Percentiles rank a stretch among this genome's conserved stretches.
These are phyloP conservation scores for Chinchilla lanigera DNA, from an alignment of 2,113 vertebrate species.

Conservation along the genomic window DNA sequence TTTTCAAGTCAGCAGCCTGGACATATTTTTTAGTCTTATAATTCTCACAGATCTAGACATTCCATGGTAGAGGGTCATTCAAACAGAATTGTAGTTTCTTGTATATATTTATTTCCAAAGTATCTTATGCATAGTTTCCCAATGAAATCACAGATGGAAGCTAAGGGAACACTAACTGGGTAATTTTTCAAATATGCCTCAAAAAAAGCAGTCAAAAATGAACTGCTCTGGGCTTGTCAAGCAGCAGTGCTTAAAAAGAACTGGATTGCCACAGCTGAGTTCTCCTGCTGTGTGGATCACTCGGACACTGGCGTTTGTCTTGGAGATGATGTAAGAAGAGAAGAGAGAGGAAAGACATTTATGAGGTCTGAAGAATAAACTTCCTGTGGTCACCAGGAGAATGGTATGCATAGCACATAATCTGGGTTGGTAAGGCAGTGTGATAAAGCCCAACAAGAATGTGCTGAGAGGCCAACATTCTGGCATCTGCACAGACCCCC, in stretches of 20 bases:
- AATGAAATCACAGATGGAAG: constrained; percentile 89
- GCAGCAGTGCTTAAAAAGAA: constrained; percentile 81
- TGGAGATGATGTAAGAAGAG: background rate
- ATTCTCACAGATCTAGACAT: constrained; percentile 92
- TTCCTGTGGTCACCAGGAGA: background rate
- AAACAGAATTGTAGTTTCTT: constrained; percentile 90
- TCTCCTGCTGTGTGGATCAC: background rate
- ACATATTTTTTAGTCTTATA: constrained; percentile 89
- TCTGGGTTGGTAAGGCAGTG: background rate
- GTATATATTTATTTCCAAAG: constrained; percentile 95
- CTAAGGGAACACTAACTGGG: constrained; percentile 88
- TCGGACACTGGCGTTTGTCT: constrained; percentile 17
- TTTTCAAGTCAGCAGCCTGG: constrained; percentile 86
- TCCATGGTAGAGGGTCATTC: constrained; percentile 91
- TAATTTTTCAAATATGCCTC: constrained; percentile 89
- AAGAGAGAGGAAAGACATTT: background rate
- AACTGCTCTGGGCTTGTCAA: constrained; percentile 83
- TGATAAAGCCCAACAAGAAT: background rate
- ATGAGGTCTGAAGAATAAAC: constrained; percentile 21
- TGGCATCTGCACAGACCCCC: background rate
- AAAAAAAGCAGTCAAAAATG: constrained; percentile 87
- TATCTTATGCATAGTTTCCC: constrained; percentile 96
- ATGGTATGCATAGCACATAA: background rate
- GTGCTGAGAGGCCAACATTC: background rate
- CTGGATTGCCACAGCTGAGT: constrained; percentile 53